Base-by-base conservation (phyloP, 2,797 vertebrate species). In the Pseudocheirus occidentalis region DNA sequence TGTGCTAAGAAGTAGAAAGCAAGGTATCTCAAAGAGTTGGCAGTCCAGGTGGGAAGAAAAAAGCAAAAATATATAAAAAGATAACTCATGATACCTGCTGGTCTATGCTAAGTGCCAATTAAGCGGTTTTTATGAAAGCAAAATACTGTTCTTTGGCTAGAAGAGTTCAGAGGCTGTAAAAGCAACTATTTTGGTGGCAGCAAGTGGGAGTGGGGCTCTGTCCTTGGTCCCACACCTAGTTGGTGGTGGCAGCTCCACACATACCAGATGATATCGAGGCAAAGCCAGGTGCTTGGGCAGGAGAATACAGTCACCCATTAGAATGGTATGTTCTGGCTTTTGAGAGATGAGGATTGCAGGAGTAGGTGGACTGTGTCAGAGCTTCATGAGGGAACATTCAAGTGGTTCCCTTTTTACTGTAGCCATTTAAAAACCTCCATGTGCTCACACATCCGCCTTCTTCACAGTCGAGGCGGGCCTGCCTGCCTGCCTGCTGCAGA, bases 201-300 rank as follows among this genome's bases (percentile, higher is more conserved):
- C 66, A 94, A 93, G 90, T 55, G 93, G 91, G 40, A 93, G 91
- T 55, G 92, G 92, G 34, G 57, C 14, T 90, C 56, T 29, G 57
- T 53, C 54, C 96, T 95, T 2, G 4, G 94, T 66, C 92, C 90
- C 91, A 95, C 90, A 52, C 66, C n/a, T 53, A 62, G 90, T 92
- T 54, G 14, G 95, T 96, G 96, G 96, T 90, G 91, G 16, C 27
- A 92, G 56, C 93, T 91, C 93, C 53, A 62, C 58, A 58, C 92
- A 50, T 81, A 89, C 96, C 97, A 97, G 96, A 96, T 96, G 98
- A 97, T 52, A 90, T 93, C 52, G 91, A 95, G 96, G 96, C 92
- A 96, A 94, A 94, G 95, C 92, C 96, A 96, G 96, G 57, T 95
- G 95, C 97, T 73, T 58, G 0, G 58, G 96, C 96, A 95, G 92